A percentile compares a stretch with the other conserved stretches of the same genome.
Conservation (phyloP, 2,113 vertebrate genomes). For the Psittacara wagleri region DNA sequence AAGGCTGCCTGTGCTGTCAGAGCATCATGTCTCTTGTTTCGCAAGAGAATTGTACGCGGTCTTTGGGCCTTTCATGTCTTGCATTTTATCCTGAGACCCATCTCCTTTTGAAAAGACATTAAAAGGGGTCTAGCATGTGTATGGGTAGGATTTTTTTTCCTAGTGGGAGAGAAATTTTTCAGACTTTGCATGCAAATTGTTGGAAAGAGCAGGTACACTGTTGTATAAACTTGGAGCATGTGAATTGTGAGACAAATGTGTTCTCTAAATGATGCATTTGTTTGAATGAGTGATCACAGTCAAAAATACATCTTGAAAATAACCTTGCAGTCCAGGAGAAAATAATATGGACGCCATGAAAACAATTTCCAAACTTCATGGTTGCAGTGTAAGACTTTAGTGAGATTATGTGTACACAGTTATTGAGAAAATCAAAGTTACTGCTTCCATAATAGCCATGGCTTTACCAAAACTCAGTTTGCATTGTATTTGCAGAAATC, state of each 20-base stretch:
- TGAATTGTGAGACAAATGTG: neutral
- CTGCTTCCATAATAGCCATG: neutral
- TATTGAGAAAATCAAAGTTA: neutral
- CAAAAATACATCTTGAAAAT: neutral
- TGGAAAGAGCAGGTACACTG: neutral
- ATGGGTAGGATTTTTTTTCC: neutral
- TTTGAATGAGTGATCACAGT: neutral
- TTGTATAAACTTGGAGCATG: neutral
- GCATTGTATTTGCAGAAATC: neutral
- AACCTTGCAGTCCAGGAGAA: neutral
- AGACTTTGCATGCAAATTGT: neutral
- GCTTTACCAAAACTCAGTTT: neutral
- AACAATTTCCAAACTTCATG: neutral
- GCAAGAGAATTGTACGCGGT: neutral
- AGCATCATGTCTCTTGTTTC: neutral
- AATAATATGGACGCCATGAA: neutral
- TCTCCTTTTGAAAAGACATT: neutral
- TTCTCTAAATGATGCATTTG: neutral
- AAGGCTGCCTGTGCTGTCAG: neutral
- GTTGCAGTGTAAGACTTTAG: neutral
- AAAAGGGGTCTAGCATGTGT: neutral
- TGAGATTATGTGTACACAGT: neutral
- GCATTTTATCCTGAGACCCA: neutral
- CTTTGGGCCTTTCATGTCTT: neutral
- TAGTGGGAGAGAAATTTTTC: neutral